Evolutionary conservation across 2,113 vertebrate species (phyloP).

Genomic region (Pholis gunnellus): DNA sequence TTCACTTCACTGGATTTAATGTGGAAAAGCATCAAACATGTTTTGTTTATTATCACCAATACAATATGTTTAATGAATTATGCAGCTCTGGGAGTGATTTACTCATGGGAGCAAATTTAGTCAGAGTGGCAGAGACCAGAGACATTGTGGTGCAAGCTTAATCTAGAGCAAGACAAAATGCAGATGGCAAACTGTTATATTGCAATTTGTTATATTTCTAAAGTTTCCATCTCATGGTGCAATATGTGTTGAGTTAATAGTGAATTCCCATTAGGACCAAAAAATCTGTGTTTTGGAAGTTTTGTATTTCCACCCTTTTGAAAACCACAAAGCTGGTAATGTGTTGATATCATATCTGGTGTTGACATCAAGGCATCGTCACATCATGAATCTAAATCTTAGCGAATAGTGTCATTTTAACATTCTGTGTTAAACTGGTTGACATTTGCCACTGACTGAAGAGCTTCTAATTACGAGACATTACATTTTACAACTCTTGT

Average conservation of each 20-base stretch:
- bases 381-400: slow-evolving; percentile 25
- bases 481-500: slow-evolving; percentile 1
- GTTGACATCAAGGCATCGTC: not conserved
- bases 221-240: not conserved
- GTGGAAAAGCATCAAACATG: not conserved
- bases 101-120: not conserved
- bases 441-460: not conserved
- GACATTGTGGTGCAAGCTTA: not conserved
- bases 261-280: not conserved
- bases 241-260: not conserved
- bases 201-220: not conserved
- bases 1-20: slow-evolving; percentile 19
- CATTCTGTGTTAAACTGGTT: not conserved
- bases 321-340: slow-evolving; percentile 9
- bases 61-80: slow-evolving; percentile 16
- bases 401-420: slow-evolving; percentile 5
- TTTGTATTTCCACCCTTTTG: not conserved
- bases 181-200: not conserved
- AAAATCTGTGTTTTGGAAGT: not conserved
- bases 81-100: not conserved
- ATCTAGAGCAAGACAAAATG: slow-evolving; percentile 13
- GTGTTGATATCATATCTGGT: slow-evolving; percentile 4
- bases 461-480: not conserved
- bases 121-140: slow-evolving; percentile 3
- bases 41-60: not conserved